Evolutionary conservation across 2,797 vertebrate species (phyloP), one percentile per base, ranked within the genome.

Genomic region (Clarias fuscus): DNA sequence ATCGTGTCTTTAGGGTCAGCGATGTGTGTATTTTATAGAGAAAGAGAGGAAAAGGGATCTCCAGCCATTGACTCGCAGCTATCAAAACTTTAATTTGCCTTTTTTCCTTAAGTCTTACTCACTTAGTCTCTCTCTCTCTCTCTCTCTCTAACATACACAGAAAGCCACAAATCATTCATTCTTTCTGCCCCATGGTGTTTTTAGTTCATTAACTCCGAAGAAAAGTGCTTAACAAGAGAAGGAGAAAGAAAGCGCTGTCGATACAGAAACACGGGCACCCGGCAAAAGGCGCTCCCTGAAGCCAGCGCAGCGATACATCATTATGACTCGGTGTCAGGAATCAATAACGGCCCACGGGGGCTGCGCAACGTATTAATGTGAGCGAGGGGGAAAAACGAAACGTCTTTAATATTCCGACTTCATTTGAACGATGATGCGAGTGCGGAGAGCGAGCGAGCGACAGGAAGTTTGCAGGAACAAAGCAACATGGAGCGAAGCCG

Each of bases 191-290:
- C 84, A 88, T 75, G 88, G 64, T 91, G 88, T 92, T 92, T 94
- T 94, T 92, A 92, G 90, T 93, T 94, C 92, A 95, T 96, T 95
- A 95, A 94, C 92, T 95, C 92, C 65, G 90, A 90, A 88, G 92
- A 94, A 92, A 92, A 94, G 94, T 93, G 92, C 92, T 95, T 94
- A 95, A 94, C 90, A 48, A 93, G 93, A 92, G 91, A 82, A 88
- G 85, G 89, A 92, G 91, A 83, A 89, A 91, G 91, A 93, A 92
- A 85, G 80, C 67, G 87, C 88, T 91, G 93, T 93, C 93, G 90
- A 94, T 94, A 93, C 86, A 53, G 79, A 84, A 61, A 83, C 87
- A 86, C 11, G 85, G 85, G 85, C 86, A 87, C 77, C 82, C 64
- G 65, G 86, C 85, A 78, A 48, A 78, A 62, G 30, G 43, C 11